Evolutionary conservation across 2,888 invertebrate species (phyloP).

Genomic region (Odontomyia ornata): DNA sequence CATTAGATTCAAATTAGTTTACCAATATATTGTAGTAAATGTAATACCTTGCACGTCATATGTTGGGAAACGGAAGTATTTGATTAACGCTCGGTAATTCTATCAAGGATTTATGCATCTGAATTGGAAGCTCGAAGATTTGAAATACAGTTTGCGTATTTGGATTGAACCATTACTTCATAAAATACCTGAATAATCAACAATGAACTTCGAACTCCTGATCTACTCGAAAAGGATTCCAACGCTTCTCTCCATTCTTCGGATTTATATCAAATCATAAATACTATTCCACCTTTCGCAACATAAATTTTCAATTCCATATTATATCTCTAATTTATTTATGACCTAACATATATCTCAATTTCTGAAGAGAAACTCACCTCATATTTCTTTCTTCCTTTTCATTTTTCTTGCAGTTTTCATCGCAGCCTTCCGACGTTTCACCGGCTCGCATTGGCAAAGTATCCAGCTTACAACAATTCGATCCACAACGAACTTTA

Average conservation of each 20-base stretch:
- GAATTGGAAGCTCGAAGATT: too few relatives aligned
- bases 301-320: background rate
- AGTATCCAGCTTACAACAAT: constrained; percentile 49
- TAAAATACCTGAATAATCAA: too few relatives aligned
- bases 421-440: background rate
- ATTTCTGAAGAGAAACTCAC: background rate
- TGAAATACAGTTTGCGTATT: too few relatives aligned
- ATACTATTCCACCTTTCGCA: background rate
- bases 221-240: too few relatives aligned
- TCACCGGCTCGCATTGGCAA: constrained; percentile 15
- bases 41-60: too few relatives aligned
- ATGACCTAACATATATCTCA: background rate
- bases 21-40: background rate
- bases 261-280: too few relatives aligned
- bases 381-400: constrained; percentile 19
- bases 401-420: background rate
- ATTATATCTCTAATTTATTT: background rate
- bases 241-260: too few relatives aligned
- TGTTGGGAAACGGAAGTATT: too few relatives aligned
- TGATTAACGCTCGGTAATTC: too few relatives aligned
- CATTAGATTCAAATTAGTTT: constrained; percentile 20
- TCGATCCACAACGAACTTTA: constrained; percentile 52
- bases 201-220: too few relatives aligned
- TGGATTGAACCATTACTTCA: too few relatives aligned
- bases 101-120: too few relatives aligned